phyloP scores from a whole-genome alignment of 2,888 invertebrate genomes.

The Cephus rjabovi region DNA sequence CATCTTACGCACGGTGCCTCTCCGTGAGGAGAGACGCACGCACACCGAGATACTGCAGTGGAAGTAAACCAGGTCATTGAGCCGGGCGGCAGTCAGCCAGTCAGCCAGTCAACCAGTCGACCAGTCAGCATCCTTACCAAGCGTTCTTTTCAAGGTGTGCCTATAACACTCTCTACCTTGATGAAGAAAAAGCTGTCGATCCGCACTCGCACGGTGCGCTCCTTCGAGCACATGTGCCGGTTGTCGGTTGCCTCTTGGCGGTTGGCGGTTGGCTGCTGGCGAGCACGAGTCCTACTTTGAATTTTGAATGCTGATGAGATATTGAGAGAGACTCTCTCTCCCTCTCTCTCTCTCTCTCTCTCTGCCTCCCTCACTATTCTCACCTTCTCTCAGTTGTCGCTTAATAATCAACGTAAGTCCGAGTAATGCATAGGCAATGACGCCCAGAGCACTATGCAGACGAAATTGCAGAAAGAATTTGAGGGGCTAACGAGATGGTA shows the following conservation, averaged over 20 bases:
- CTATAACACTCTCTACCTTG: constrained; percentile 62
- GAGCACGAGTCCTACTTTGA: no score
- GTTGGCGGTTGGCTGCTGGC: no score
- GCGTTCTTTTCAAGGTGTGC: constrained; percentile 47
- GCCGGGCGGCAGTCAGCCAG: neutral
- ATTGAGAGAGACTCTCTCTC: constrained; percentile 15
- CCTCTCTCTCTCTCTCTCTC: neutral
- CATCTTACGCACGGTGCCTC: neutral
- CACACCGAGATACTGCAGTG: constrained; percentile 22
- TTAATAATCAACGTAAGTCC: neutral
- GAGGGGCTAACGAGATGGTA: no score
- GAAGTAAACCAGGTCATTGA: constrained; percentile 58
- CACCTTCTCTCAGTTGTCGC: constrained; percentile 11
- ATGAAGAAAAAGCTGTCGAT: constrained; percentile 44
- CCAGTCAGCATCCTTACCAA: constrained; percentile 19
- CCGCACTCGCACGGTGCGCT: no score
- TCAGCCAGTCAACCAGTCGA: no score
- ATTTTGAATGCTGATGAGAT: neutral
- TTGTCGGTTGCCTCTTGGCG: no score
- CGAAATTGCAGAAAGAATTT: no score
- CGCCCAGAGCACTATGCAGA: no score
- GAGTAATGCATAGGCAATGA: no score
- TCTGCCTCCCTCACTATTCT: constrained; percentile 1
- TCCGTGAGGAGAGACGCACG: constrained; percentile 7
- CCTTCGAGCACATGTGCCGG: no score